Evolutionary conservation across 2,113 vertebrate genomes (phyloP), one percentile per base, ranked within the genome.

Genomic region (Clupea harengus): DNA sequence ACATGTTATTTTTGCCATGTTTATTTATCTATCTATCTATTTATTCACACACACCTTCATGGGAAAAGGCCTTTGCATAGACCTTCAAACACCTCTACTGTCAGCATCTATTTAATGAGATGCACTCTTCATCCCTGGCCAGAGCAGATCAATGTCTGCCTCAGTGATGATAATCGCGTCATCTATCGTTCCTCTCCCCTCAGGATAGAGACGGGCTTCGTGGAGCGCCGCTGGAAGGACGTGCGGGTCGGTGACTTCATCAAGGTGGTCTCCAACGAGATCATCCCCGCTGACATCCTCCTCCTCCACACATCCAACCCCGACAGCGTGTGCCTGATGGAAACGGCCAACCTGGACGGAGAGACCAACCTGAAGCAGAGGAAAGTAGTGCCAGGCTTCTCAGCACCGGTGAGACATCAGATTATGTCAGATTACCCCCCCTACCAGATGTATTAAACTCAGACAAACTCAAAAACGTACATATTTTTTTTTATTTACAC

Each of bases 361-460:
- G 98, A 99, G 91, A 98, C 96, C 82, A 99, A 97, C 93, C 96
- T 99, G 39, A 99, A 98, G n/a, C 97, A 97, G 89, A 96, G 97
- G 83, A 93, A 49, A 80, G 89, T 84, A 9, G 88, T 95, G 83
- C 81, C 92, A 6, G 93, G 91, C 46, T 44, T 95, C 60, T 90
- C 92, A 60, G 54, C 81, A 64, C 13, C 8, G 57, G 95, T 95
- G 50, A 93, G 93, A 6, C 28, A 22, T 60, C 54, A 60, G 20
- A n/a, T n/a, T n/a, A n/a, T n/a, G n/a, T 18, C 20, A 60, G 18
- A 60, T 60, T 60, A 6, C 54, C 54, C 22, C 22, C 54, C 18
- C 54, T 22, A 20, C 20, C 54, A 60, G 54, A 60, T 0, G 54
- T 20, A 6, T 60, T 60, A 60, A 60, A 18, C 54, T 60, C 22